Conservation (phyloP, 1,140 invertebrate species). For the Globodera rostochiensis region DNA sequence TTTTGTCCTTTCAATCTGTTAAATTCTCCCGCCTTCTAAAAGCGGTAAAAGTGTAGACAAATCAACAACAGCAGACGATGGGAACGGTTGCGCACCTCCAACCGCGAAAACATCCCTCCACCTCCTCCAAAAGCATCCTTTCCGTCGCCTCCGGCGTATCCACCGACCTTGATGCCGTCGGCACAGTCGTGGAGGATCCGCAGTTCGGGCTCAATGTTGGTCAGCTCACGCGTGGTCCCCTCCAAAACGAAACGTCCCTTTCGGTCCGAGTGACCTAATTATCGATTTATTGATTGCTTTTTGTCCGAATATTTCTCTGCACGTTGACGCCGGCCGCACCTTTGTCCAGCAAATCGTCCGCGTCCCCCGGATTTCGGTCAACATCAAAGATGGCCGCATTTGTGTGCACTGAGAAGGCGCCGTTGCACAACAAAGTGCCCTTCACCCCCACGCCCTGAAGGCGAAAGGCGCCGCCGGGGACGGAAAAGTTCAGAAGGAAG, state of each 20-base stretch:
- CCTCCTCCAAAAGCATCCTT: neutral
- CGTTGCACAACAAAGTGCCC: constrained; percentile 21
- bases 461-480: neutral
- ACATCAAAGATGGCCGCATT: constrained; percentile 27
- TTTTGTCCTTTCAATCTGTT: no score
- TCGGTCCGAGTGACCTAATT: constrained; percentile 24
- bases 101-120: neutral
- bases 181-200: constrained; percentile 36
- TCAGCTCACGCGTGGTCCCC: constrained; percentile 40
- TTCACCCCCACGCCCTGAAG: constrained; percentile 20
- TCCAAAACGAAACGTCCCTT: constrained; percentile 36
- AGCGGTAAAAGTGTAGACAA: no score
- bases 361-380: constrained; percentile 28
- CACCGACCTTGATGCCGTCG: constrained; percentile 24
- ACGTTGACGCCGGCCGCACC: neutral
- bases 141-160: no score
- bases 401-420: constrained; percentile 7
- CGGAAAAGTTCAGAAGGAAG: neutral
- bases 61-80: no score
- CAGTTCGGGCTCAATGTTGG: constrained; percentile 37
- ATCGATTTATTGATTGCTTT: neutral
- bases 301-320: neutral
- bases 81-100: no score
- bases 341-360: constrained; percentile 32
- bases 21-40: no score